Evolutionary conservation across 2,797 vertebrate genomes (phyloP), one percentile per base, ranked within the genome.

Genomic region (Epinephelus malabaricus): DNA sequence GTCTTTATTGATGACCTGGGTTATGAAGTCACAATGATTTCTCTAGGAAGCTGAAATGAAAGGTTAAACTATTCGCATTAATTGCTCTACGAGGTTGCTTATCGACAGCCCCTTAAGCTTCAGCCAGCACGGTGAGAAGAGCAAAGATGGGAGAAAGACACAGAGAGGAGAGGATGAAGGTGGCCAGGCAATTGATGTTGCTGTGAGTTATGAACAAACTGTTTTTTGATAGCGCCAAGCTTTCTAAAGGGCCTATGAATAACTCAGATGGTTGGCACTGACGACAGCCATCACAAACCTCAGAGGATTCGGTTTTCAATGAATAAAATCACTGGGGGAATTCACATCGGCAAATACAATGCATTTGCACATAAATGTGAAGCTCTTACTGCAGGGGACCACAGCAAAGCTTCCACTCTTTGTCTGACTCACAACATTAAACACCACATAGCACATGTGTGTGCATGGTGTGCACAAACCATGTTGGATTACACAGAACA

Each of bases 11-110:
- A 95, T 92, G 91, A 89, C 90, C 86, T 43, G 55, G 89, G 89
- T 93, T 93, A 93, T 93, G 86, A 90, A 92, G 92, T 93, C 90
- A 84, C 83, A 87, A 81, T 91, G 83, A 94, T 93, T 94, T 92
- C 92, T 93, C 88, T 54, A 73, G 88, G 86, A 91, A 90, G 92
- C 89, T 86, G 56, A 88, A 90, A 94, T 82, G 87, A 95, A 95
- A 95, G 94, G 94, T 94, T 94, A 95, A 93, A 92, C 86, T 87
- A 92, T 92, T 94, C 90, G 83, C 89, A 93, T 94, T 93, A 94
- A 94, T 94, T 93, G 88, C 85, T 89, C 68, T 62, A 56, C 60
- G 58, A 84, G 88, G 91, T 90, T 73, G 65, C 78, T 89, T 91
- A 93, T 94, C 60, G 86, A 87, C 89, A 83, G 66, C 75, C 73